Evolutionary conservation across 2,113 vertebrate genomes (phyloP), one percentile per base, ranked within the genome.

Genomic region (Cyprinus carpio): DNA sequence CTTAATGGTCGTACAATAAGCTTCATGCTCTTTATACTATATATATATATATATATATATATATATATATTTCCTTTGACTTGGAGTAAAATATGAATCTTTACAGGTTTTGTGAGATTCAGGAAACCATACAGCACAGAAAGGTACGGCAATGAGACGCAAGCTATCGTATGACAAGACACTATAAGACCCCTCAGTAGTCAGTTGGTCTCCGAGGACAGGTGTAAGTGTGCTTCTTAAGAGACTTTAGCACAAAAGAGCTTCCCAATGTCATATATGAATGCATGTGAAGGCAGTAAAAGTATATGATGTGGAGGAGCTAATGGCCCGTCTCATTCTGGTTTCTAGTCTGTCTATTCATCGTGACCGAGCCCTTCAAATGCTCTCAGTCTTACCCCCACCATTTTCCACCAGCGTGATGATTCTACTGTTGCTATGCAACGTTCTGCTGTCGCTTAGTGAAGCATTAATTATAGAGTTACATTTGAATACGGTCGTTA

Each of bases 381-480:
- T 4, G 81, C 72, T 56, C 49, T n/a, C 40, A 56, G 37, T 62
- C 31, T 69, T 37, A 75, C 60, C 64, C 80, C 81, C 79, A 80
- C 65, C 71, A 60, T 81, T 86, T 87, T 79, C 75, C 75, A 75
- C 56, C 3, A 82, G 56, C 54, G 60, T 82, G 71, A 83, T 77
- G 67, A 62, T 75, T 86, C 82, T 23, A 20, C 82, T 89, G 88
- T 89, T 89, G 88, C 88, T 86, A 89, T 86, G 88, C 87, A 88
- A 88, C 88, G 34, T 37, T 58, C 43, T 65, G 34, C 84, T 81
- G 82, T 89, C 75, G 67, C 84, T 88, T 85, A 88, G 84, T 84
- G 79, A 86, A 84, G 84, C 86, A 82, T 87, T 87, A 87, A 89
- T 89, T 88, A 85, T 75, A 67, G 84, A 75, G 83, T 82, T 85